phyloP scores from a whole-genome alignment of 2,888 invertebrate species.

The Polydrusus pterygomalis region DNA sequence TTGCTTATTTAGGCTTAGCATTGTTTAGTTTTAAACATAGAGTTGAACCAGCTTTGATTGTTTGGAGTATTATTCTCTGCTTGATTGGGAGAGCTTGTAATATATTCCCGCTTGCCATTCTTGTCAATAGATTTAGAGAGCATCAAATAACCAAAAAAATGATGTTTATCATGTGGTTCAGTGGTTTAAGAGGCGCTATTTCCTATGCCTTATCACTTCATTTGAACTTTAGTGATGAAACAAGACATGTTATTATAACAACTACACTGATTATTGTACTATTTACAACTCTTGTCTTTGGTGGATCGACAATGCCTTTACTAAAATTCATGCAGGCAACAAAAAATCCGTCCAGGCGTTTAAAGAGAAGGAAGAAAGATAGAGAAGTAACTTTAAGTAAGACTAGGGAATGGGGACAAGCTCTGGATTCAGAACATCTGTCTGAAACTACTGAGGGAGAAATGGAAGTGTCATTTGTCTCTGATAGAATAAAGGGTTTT shows the following conservation, averaged over 20 bases:
- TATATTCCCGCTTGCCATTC: conserved; percentile 94
- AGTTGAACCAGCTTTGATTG: conserved; percentile 91
- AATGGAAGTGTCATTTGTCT: conserved; percentile 90
- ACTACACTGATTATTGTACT: conserved; percentile 98
- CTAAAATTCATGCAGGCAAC: conserved; percentile 91
- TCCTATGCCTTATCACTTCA: conserved; percentile 98
- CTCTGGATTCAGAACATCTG: conserved; percentile 94
- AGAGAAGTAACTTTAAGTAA: conserved; percentile 96
- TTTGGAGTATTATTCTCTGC: conserved; percentile 95
- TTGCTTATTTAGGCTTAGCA: conserved; percentile 97
- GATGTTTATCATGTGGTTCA: conserved; percentile 99
- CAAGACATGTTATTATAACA: conserved; percentile 96
- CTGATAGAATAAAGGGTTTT: conserved; percentile 89
- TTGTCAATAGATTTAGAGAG: conserved; percentile 96
- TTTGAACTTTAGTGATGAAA: conserved; percentile 94
- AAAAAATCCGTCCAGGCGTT: conserved; percentile 75
- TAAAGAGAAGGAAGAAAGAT: conserved; percentile 73
- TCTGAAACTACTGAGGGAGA: conserved; percentile 96
- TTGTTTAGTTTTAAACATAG: conserved; percentile 96
- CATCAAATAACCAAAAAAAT: conserved; percentile 98
- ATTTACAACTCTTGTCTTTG: conserved; percentile 95
- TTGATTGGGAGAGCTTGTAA: conserved; percentile 96
- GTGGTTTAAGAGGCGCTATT: conserved; percentile 96
- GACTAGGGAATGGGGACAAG: conserved; percentile 98
- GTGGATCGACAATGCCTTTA: conserved; percentile 98